These are phyloP conservation scores for Prenolepis imparis DNA, from an alignment of 2,888 invertebrate genomes.

Conservation along the genomic window DNA sequence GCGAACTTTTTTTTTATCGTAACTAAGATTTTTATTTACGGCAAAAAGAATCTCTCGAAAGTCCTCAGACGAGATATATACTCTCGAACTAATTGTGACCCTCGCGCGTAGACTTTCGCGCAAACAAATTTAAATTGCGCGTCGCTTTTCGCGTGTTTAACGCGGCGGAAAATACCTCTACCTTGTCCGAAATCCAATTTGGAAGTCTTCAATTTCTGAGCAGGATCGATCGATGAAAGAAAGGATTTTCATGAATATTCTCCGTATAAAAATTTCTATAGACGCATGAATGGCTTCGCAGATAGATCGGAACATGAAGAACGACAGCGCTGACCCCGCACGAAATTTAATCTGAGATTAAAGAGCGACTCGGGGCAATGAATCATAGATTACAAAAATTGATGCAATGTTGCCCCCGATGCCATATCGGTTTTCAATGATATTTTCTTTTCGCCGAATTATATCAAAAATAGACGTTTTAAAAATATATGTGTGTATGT, in stretches of 20 bases:
- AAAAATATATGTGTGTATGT: not conserved
- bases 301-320: conserved; percentile 3
- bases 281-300: conserved; percentile 14
- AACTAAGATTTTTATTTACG: conserved; percentile 2
- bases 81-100: conserved; percentile 39
- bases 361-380: conserved; percentile 8
- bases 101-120: not conserved
- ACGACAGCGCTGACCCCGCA: not conserved
- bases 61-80: not conserved
- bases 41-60: not conserved
- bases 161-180: conserved; percentile 39
- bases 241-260: conserved; percentile 27
- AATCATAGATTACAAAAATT: conserved; percentile 11
- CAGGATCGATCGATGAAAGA: conserved; percentile 28
- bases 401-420: not conserved
- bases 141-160: conserved; percentile 30
- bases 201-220: conserved; percentile 23
- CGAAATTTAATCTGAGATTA: conserved; percentile 38
- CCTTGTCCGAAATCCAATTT: conserved; percentile 49
- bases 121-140: conserved; percentile 30
- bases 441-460: not conserved
- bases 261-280: conserved; percentile 25
- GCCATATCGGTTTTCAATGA: not conserved
- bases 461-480: not conserved
- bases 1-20: not conserved